Evolutionary conservation across 2,113 vertebrate genomes (phyloP).

Genomic region (Clupea harengus): DNA sequence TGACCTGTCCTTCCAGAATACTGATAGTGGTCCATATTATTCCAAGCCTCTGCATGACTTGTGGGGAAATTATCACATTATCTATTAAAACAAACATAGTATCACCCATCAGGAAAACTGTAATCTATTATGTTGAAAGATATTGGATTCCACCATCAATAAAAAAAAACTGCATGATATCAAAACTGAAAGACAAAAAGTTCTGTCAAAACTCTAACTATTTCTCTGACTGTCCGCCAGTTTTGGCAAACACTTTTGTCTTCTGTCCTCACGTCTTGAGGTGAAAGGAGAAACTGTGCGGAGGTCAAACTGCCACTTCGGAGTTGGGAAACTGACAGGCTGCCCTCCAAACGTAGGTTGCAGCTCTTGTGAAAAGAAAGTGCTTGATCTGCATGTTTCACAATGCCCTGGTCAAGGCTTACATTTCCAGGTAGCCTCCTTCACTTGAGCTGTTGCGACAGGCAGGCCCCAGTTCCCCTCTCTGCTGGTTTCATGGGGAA

Average conservation of each 20-base stretch:
- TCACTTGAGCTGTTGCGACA: slow-evolving; percentile 61
- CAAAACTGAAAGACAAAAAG: not conserved
- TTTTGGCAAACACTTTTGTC: slow-evolving; percentile 16
- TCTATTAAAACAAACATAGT: not conserved
- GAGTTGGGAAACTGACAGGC: slow-evolving; percentile 54
- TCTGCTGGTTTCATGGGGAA: slow-evolving; percentile 73
- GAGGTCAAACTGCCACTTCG: slow-evolving; percentile 55
- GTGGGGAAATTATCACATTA: not conserved
- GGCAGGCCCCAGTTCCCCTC: slow-evolving; percentile 74
- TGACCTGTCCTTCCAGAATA: not conserved
- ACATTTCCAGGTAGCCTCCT: slow-evolving; percentile 53
- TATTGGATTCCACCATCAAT: not conserved
- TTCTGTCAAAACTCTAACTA: not conserved
- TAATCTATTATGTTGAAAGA: not conserved
- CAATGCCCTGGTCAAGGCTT: slow-evolving; percentile 41
- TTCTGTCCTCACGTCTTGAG: slow-evolving; percentile 48
- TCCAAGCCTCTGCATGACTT: not conserved
- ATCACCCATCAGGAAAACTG: not conserved
- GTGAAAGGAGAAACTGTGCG: slow-evolving; percentile 57
- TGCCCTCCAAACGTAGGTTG: slow-evolving; percentile 47
- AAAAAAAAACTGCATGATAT: not conserved
- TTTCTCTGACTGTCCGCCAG: not conserved
- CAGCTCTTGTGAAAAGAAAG: slow-evolving; percentile 36
- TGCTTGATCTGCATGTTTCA: slow-evolving; percentile 57
- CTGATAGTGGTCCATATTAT: not conserved